These are phyloP conservation scores for Hylyphantes graminicola DNA, from an alignment of 1,140 invertebrate species.

Conservation along the genomic window DNA sequence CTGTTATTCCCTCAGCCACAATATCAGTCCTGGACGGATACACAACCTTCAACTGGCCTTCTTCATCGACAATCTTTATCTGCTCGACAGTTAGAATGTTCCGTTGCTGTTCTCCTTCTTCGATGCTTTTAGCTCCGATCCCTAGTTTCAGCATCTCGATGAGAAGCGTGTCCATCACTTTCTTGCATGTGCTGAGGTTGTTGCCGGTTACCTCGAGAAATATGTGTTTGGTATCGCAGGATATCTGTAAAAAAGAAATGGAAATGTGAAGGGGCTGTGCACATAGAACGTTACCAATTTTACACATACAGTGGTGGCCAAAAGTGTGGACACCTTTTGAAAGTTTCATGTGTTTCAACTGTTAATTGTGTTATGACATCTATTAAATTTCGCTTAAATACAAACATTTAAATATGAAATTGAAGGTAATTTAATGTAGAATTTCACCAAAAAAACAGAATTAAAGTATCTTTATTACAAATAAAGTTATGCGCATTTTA, in stretches of 20 bases:
- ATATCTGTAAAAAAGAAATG: conserved; percentile 65
- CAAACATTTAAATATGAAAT: no score
- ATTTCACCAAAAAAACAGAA: no score
- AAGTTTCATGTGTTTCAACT: no score
- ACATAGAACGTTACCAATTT: no score
- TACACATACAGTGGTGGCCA: no score
- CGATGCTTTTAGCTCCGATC: conserved; percentile 69
- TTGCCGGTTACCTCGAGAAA: conserved; percentile 82
- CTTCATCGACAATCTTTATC: conserved; percentile 77
- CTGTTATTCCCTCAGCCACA: conserved; percentile 61
- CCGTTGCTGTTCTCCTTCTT: conserved; percentile 57
- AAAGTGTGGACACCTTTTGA: no score
- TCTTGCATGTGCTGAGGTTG: conserved; percentile 76
- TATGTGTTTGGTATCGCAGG: conserved; percentile 74
- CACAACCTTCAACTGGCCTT: conserved; percentile 77
- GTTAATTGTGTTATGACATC: no score
- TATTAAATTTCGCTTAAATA: no score
- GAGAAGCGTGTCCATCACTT: conserved; percentile 77
- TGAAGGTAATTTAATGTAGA: no score
- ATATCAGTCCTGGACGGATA: conserved; percentile 84
- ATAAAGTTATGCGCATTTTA: no score
- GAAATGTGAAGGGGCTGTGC: no score
- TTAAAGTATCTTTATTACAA: no score
- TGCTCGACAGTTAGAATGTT: conserved; percentile 73
- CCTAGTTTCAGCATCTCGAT: conserved; percentile 73